Evolutionary conservation across 1,140 invertebrate genomes (phyloP).

Genomic region (Pseudomyrmex pallidus): DNA sequence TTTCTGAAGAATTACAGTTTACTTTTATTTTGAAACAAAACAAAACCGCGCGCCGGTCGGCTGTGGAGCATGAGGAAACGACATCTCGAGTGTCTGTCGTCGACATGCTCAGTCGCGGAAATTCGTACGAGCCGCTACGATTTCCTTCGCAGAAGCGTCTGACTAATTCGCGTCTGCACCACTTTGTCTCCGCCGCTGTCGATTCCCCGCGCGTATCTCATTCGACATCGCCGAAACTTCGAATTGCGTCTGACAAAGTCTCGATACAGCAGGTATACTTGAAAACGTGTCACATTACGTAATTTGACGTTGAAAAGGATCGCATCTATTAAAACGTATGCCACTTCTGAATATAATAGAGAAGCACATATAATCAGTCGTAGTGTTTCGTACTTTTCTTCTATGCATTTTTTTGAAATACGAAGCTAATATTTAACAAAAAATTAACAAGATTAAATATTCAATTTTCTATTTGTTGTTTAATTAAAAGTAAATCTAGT

Average conservation of each 20-base stretch:
- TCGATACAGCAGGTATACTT: neutral
- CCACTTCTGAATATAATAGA: too few species aligned
- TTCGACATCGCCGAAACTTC: neutral
- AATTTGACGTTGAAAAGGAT: too few species aligned
- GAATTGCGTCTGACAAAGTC: neutral
- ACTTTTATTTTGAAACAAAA: neutral
- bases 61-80: conserved; percentile 28
- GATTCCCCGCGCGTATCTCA: conserved; percentile 14
- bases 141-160: conserved; percentile 40
- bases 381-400: too few species aligned
- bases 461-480: too few species aligned
- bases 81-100: conserved; percentile 36
- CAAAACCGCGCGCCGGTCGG: conserved; percentile 26
- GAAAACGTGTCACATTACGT: neutral
- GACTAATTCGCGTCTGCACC: conserved; percentile 53
- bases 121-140: conserved; percentile 33
- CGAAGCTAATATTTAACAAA: too few species aligned
- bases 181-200: conserved; percentile 36
- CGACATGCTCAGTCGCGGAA: conserved; percentile 33
- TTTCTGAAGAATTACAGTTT: conserved; percentile 24
- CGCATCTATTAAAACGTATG: too few species aligned
- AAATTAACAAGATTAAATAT: too few species aligned
- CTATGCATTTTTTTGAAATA: too few species aligned
- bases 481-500: too few species aligned
- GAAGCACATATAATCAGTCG: too few species aligned